These are phyloP conservation scores for Malthinus seriepunctatus DNA, from an alignment of 2,888 invertebrate genomes.

Conservation along the genomic window DNA sequence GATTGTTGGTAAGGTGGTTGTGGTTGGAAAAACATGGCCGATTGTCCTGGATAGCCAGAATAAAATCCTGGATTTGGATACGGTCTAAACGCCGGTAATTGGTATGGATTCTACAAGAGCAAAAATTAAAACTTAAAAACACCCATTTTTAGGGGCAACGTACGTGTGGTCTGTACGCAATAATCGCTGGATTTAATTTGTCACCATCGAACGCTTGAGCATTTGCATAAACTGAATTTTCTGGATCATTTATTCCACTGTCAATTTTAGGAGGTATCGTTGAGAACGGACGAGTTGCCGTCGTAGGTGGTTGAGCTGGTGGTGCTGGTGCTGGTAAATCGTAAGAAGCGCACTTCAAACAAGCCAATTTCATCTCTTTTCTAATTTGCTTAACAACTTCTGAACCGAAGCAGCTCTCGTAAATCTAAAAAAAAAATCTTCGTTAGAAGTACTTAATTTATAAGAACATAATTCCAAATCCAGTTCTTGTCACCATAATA, in stretches of 20 bases:
- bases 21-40: constrained; percentile 53
- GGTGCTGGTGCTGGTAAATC: constrained; percentile 46
- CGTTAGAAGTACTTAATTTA: too few relatives aligned
- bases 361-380: constrained; percentile 68
- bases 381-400: constrained; percentile 70
- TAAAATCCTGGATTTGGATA: constrained; percentile 56
- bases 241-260: constrained; percentile 27
- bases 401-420: constrained; percentile 71
- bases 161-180: constrained; percentile 58
- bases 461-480: background rate
- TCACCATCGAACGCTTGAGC: constrained; percentile 52
- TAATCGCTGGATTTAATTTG: constrained; percentile 60
- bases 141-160: background rate
- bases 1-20: constrained; percentile 33
- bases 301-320: constrained; percentile 22
- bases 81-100: constrained; percentile 56
- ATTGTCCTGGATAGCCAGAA: constrained; percentile 56
- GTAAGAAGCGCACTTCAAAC: constrained; percentile 64
- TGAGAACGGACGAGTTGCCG: constrained; percentile 22
- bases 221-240: constrained; percentile 38
- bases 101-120: constrained; percentile 42
- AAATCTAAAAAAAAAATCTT: constrained; percentile 59
- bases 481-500: background rate
- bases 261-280: constrained; percentile 23
- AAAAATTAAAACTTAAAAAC: background rate